Base-by-base conservation (phyloP, 2,113 vertebrate genomes). In the Trematocara stigmaticum region DNA sequence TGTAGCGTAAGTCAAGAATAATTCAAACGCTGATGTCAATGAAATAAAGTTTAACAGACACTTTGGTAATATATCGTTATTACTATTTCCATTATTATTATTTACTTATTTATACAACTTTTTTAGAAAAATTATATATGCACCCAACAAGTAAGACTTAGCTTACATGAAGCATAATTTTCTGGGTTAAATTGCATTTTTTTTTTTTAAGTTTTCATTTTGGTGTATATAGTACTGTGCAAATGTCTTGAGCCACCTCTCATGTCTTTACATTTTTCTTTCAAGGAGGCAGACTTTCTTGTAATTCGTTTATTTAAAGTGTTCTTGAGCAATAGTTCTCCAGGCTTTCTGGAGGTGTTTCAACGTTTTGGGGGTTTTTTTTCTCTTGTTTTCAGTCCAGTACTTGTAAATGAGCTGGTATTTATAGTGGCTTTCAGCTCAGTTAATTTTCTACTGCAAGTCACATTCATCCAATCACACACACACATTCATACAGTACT, bases 331-430 rank as follows among this genome's bases (percentile, higher is more conserved):
- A 61, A 34, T 34, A 61, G 34, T 64, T 38, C 59, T 64, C 10
- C 34, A 64, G 59, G 59, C 34, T 64, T 64, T 35, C 31, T 64
- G 59, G 31, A 35, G 59, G 16, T n/a, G 9, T 64, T 38, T 64
- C 34, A 35, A 11, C 0, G 0, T 35, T 64, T 59, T 59, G 2
- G 16, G 0, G 0, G 0, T 0, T 59, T 5, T 29, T 64, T 35
- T n/a, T n/a, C 31, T 35, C 31, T 38, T 35, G 16, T 35, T 35
- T 61, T 61, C 18, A 61, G 16, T 61, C 57, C 35, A 20, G 35
- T 20, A n/a, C 61, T 66, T 66, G 35, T 40, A 66, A 2, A 64
- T 34, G 0, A 35, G 34, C 34, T 64, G 59, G 6, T 38, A 64
- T 64, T 64, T 64, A 64, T 64, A 64, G 59, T 64, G 16, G 31